Conservation (phyloP, 1,140 invertebrate genomes). For the Eubasilissa regina region DNA sequence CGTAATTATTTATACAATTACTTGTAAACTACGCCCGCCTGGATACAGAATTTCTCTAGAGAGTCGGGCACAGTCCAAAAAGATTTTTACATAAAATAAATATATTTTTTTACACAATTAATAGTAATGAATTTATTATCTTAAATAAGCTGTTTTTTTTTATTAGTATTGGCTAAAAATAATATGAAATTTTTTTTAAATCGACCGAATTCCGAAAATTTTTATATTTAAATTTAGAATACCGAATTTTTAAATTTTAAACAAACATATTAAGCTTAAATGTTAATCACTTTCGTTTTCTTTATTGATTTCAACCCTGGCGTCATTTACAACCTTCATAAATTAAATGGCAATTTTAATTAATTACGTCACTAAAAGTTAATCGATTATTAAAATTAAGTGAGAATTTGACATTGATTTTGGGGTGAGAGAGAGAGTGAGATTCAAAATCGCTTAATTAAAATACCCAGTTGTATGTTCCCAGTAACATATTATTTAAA, state of each 20-base stretch:
- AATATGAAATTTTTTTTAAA: no score
- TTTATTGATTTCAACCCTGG: background rate
- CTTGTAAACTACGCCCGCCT: no score
- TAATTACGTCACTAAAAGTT: background rate
- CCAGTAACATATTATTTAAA: background rate
- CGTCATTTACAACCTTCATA: background rate
- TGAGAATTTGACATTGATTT: conserved; percentile 4
- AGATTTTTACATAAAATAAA: no score
- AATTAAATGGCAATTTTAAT: background rate
- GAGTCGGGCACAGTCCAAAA: no score
- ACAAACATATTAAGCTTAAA: background rate
- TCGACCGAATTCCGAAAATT: no score
- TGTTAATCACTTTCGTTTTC: background rate
- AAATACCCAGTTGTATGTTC: background rate
- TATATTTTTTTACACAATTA: no score
- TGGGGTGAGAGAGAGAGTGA: background rate
- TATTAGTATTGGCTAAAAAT: no score
- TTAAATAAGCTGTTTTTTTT: no score
- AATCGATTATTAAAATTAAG: conserved; percentile 16
- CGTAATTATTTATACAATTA: no score
- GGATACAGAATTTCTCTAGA: no score
- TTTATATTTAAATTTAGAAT: background rate
- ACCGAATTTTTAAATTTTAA: background rate
- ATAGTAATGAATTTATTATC: no score
- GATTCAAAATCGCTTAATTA: background rate